These are phyloP conservation scores for Oncorhynchus mykiss DNA, from an alignment of 2,113 vertebrate genomes.

Conservation along the genomic window DNA sequence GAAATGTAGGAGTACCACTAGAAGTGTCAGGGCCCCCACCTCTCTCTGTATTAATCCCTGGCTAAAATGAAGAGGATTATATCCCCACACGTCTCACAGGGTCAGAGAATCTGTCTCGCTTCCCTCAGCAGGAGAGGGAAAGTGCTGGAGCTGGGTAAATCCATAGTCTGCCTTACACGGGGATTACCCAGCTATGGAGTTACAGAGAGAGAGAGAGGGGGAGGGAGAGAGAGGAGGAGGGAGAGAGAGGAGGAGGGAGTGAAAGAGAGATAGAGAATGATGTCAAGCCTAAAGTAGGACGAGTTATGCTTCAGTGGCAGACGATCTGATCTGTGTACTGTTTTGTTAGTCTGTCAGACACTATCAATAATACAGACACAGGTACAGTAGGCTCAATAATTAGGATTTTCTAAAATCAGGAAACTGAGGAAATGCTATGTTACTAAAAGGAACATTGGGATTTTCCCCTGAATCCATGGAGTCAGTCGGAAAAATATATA, in stretches of 20 bases:
- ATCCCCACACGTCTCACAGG: constrained; percentile 12
- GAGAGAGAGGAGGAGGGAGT: constrained; percentile 10
- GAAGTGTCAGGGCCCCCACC: neutral
- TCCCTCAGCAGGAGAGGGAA: neutral
- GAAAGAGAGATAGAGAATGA: neutral
- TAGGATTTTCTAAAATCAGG: too few relatives aligned
- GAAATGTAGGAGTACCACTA: too few relatives aligned
- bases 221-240: constrained; percentile 4
- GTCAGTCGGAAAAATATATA: too few relatives aligned
- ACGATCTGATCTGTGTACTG: neutral
- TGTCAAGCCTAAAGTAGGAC: neutral
- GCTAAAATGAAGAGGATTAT: constrained; percentile 45
- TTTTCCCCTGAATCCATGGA: too few relatives aligned
- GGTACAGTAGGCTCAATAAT: neutral
- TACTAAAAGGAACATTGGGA: too few relatives aligned
- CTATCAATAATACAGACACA: constrained; percentile 1
- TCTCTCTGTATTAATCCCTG: constrained; percentile 9
- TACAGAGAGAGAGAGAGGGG: constrained; percentile 12
- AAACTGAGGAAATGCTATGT: too few relatives aligned
- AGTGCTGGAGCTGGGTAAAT: constrained; percentile 20
- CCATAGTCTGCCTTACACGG: constrained; percentile 16
- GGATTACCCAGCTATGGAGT: constrained; percentile 21
- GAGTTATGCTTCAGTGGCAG: neutral
- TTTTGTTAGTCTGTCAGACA: neutral
- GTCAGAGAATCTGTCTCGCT: constrained; percentile 11